Percentiles rank a stretch among this genome's conserved stretches.
These are phyloP conservation scores for Naso thynnoides DNA, from an alignment of 2,797 vertebrate genomes.

Conservation along the genomic window DNA sequence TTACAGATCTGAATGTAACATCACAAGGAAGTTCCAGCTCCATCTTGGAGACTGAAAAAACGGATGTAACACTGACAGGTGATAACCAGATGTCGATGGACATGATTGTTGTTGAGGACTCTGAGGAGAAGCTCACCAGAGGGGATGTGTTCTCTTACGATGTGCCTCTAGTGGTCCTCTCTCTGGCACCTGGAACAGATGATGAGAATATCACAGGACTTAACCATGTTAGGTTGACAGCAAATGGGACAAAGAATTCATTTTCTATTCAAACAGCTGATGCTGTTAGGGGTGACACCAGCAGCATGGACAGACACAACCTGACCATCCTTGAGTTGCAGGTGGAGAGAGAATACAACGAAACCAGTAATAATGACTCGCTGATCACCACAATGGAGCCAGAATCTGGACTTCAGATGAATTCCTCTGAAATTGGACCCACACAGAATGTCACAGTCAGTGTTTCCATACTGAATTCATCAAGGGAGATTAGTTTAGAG, in stretches of 20 bases:
- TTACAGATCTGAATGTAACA: background rate
- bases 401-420: background rate
- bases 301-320: constrained; percentile 19
- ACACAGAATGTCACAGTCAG: constrained; percentile 43
- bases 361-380: constrained; percentile 26
- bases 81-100: constrained; percentile 18
- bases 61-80: constrained; percentile 15
- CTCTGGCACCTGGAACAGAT: background rate
- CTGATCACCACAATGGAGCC: background rate
- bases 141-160: constrained; percentile 66
- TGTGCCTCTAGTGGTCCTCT: constrained; percentile 8
- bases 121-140: constrained; percentile 31
- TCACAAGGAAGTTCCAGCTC: constrained; percentile 23
- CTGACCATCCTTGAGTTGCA: constrained; percentile 23
- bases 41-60: constrained; percentile 24
- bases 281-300: constrained; percentile 19
- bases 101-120: constrained; percentile 2
- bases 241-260: constrained; percentile 14
- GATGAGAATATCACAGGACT: constrained; percentile 21
- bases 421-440: constrained; percentile 14
- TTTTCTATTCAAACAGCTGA: background rate
- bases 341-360: constrained; percentile 15
- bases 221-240: constrained; percentile 8
- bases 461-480: constrained; percentile 26
- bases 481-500: constrained; percentile 23